A percentile compares a stretch with the other conserved stretches of the same genome.
phyloP scores from a whole-genome alignment of 2,797 vertebrate genomes.

The Clarias laeviceps region DNA sequence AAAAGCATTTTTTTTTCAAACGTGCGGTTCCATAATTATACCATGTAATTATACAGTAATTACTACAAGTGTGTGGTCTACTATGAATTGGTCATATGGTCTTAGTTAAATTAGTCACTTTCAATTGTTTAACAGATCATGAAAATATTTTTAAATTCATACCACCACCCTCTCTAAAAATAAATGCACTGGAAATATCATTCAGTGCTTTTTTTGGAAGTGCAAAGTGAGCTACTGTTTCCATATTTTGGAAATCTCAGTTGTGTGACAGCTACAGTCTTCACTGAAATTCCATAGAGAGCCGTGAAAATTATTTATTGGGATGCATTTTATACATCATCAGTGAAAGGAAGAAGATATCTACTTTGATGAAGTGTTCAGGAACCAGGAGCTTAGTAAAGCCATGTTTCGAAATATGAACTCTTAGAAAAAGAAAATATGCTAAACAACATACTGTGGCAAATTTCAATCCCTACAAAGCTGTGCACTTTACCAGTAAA shows the following conservation, averaged over 20 bases:
- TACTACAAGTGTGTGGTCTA: conserved; percentile 56
- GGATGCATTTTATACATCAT: conserved; percentile 66
- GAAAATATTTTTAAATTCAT: conserved; percentile 66
- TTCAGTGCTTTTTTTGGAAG: conserved; percentile 82
- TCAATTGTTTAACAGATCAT: conserved; percentile 76
- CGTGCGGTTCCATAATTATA: background rate
- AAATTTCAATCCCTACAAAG: background rate
- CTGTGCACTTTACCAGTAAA: background rate
- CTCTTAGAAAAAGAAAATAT: conserved; percentile 22
- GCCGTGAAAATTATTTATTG: conserved; percentile 75
- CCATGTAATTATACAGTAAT: background rate
- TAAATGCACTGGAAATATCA: conserved; percentile 75
- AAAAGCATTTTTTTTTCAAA: background rate
- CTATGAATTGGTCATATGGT: conserved; percentile 76
- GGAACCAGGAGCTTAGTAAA: conserved; percentile 28
- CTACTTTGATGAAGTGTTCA: conserved; percentile 33
- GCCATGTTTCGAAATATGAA: conserved; percentile 28
- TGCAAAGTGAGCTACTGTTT: conserved; percentile 64
- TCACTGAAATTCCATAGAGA: conserved; percentile 67
- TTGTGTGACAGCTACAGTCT: conserved; percentile 66
- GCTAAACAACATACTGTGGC: conserved; percentile 22
- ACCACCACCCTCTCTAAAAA: conserved; percentile 61
- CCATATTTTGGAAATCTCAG: conserved; percentile 73
- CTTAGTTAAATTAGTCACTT: conserved; percentile 79
- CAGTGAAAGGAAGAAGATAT: conserved; percentile 24